Conservation (phyloP, 2,113 vertebrate species). For the Barnardius zonarius region DNA sequence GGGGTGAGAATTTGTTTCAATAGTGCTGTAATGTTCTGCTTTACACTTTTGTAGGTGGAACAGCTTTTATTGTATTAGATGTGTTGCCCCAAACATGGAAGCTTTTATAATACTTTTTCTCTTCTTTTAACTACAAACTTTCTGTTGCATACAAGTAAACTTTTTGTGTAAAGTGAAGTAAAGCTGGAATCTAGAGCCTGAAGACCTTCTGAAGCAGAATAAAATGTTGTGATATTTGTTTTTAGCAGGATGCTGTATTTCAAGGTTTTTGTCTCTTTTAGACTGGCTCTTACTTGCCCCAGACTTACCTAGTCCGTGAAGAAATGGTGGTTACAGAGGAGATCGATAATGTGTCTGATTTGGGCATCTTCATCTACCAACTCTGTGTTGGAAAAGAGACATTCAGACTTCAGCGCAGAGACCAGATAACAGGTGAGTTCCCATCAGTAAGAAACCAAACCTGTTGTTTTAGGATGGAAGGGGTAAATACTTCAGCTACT, state of each 20-base stretch:
- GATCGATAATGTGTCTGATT: conserved; percentile 82
- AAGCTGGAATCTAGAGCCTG: not conserved
- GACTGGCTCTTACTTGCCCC: conserved; percentile 86
- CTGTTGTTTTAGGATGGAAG: not conserved
- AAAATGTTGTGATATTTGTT: not conserved
- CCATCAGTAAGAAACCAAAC: no score
- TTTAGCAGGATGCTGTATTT: not conserved
- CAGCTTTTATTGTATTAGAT: not conserved
- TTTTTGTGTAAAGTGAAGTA: not conserved
- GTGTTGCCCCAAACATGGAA: not conserved
- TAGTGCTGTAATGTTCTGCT: not conserved
- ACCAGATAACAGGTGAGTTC: conserved; percentile 77
- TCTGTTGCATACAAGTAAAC: not conserved
- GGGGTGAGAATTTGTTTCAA: not conserved
- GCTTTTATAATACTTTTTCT: not conserved
- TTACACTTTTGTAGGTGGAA: not conserved
- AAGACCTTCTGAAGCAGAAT: not conserved
- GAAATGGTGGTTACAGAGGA: conserved; percentile 92
- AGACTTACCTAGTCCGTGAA: conserved; percentile 89
- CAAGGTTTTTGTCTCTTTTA: conserved; percentile 27
- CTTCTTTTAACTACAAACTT: not conserved
- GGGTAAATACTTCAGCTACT: not conserved
- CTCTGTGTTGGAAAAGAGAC: conserved; percentile 90
- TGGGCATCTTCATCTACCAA: conserved; percentile 91
- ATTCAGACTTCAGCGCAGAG: conserved; percentile 86